These are phyloP conservation scores for Antigone vipio DNA, from an alignment of 2,113 vertebrate species.

Conservation along the genomic window DNA sequence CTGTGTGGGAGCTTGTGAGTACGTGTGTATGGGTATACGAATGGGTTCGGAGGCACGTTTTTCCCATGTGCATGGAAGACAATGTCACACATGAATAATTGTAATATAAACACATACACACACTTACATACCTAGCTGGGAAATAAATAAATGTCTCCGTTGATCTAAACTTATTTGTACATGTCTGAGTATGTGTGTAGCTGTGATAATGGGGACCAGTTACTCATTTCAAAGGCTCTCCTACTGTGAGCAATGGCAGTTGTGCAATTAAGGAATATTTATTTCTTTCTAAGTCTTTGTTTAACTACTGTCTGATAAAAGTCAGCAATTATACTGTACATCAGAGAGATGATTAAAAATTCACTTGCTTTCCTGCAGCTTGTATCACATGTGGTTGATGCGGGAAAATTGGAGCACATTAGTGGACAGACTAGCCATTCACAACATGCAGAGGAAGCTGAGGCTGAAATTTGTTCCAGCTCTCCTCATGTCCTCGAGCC, in stretches of 20 bases:
- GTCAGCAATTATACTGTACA: slow-evolving; percentile 64
- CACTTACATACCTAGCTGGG: background rate
- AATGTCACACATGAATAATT: background rate
- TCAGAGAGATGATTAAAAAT: slow-evolving; percentile 66
- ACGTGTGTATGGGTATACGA: accelerated
- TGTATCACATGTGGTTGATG: slow-evolving; percentile 55
- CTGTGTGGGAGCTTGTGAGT: background rate
- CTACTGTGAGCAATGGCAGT: slow-evolving; percentile 38
- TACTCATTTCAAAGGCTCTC: slow-evolving; percentile 33
- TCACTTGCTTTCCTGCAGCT: slow-evolving; percentile 65
- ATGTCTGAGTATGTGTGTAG: background rate
- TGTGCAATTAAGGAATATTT: slow-evolving; percentile 64
- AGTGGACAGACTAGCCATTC: slow-evolving; percentile 62
- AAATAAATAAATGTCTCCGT: background rate
- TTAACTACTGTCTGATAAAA: slow-evolving; percentile 71
- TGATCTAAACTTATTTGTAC: background rate
- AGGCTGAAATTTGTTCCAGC: slow-evolving; percentile 46
- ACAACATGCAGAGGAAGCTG: slow-evolving; percentile 56
- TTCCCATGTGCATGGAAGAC: background rate
- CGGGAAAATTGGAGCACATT: slow-evolving; percentile 59
- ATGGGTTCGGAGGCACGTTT: background rate
- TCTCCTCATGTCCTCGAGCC: slow-evolving; percentile 23
- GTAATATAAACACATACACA: background rate
- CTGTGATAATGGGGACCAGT: background rate
- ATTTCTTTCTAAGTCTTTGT: slow-evolving; percentile 60